Conservation (phyloP, 2,888 invertebrate species). For the Mystacides longicornis region DNA sequence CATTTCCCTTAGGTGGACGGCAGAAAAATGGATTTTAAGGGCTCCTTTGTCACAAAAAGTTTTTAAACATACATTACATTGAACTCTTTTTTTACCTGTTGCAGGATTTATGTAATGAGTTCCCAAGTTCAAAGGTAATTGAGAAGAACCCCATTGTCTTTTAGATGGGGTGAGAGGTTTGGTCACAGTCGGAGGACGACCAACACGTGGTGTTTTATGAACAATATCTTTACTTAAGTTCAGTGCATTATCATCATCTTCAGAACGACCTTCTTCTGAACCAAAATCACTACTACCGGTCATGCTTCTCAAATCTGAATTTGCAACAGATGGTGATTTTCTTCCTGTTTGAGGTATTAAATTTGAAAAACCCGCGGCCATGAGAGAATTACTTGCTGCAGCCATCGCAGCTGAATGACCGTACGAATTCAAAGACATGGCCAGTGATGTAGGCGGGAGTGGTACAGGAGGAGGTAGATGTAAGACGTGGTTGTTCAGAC, state of each 20-base stretch:
- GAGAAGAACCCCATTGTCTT: conserved; percentile 70
- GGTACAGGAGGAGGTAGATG: conserved; percentile 53
- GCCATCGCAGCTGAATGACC: conserved; percentile 59
- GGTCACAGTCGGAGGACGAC: conserved; percentile 48
- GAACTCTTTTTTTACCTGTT: conserved; percentile 93
- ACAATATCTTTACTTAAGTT: conserved; percentile 44
- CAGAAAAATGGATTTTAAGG: conserved; percentile 97
- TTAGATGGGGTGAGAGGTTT: conserved; percentile 70
- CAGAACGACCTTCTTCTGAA: conserved; percentile 34
- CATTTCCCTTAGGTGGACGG: conserved; percentile 98
- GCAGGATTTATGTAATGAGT: conserved; percentile 88
- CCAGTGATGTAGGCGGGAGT: conserved; percentile 51
- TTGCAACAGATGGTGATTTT: conserved; percentile 39
- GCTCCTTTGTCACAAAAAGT: conserved; percentile 99
- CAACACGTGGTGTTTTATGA: conserved; percentile 35
- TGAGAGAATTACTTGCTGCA: conserved; percentile 53
- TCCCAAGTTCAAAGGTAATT: conserved; percentile 72
- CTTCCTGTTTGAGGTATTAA: conserved; percentile 51
- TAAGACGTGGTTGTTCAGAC: conserved; percentile 56
- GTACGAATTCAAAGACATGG: conserved; percentile 46
- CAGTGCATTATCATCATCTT: conserved; percentile 40
- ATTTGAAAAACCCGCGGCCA: conserved; percentile 56
- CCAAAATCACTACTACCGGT: conserved; percentile 33
- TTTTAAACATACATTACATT: conserved; percentile 96
- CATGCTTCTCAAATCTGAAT: conserved; percentile 35